Percentiles rank a stretch among this genome's conserved stretches.
Conservation (phyloP, 37 sponge, comb jelly and placozoan species). For the Corticium candelabrum region DNA sequence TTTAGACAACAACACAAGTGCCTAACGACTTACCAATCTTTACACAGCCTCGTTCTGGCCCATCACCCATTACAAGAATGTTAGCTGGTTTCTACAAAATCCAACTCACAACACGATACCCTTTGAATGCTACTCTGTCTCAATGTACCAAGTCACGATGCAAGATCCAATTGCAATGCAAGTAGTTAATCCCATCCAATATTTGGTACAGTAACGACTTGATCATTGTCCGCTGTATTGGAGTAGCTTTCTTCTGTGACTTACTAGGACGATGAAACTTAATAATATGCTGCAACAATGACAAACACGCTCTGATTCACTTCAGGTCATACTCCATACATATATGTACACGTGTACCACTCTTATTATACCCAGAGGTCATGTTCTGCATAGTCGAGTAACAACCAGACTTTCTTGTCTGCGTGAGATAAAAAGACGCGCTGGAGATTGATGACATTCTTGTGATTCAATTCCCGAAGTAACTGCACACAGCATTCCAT, state of each 20-base stretch:
- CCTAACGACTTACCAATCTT: conserved; percentile 61
- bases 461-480: conserved; percentile 78
- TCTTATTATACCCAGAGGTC: conserved; percentile 72
- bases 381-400: conserved; percentile 91
- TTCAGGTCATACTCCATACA: background rate
- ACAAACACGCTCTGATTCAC: background rate
- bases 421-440: conserved; percentile 85
- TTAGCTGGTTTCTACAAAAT: conserved; percentile 86
- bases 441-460: conserved; percentile 71
- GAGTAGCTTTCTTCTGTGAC: conserved; percentile 62
- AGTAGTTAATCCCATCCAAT: conserved; percentile 87
- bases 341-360: background rate
- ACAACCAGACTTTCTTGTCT: conserved; percentile 86
- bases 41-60: conserved; percentile 72
- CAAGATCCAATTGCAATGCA: conserved; percentile 92
- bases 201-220: conserved; percentile 90
- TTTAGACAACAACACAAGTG: background rate
- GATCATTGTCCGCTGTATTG: conserved; percentile 72
- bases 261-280: conserved; percentile 89
- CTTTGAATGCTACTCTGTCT: too few relatives aligned
- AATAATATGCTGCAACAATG: conserved; percentile 73
- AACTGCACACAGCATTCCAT: conserved; percentile 30
- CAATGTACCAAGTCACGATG: conserved; percentile 89
- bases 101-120: background rate
- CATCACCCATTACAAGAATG: conserved; percentile 97